These are phyloP conservation scores for Drosophila nikananu DNA, from an alignment of 1,140 invertebrate genomes.

Conservation along the genomic window DNA sequence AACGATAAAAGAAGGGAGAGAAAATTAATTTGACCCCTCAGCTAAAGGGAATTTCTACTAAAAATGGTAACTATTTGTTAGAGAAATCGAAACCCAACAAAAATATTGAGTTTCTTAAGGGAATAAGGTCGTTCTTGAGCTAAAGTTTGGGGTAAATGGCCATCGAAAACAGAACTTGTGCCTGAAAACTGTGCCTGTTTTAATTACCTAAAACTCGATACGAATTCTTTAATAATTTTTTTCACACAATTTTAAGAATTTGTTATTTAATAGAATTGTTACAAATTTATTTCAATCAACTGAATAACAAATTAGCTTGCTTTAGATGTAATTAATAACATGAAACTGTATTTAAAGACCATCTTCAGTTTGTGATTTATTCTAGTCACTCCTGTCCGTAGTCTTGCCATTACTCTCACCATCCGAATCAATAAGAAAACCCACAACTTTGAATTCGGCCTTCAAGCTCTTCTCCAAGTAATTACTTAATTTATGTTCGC, in stretches of 20 bases:
- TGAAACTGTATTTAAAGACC: background rate
- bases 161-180: background rate
- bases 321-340: background rate
- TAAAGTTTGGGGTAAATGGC: background rate
- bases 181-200: background rate
- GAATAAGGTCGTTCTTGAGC: background rate
- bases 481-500: slow-evolving; percentile 16
- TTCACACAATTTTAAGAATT: background rate
- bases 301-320: too few relatives aligned
- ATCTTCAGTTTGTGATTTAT: background rate
- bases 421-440: slow-evolving; percentile 49
- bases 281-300: too few relatives aligned
- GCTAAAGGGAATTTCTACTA: background rate
- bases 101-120: background rate
- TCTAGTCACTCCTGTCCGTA: background rate
- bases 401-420: background rate
- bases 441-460: slow-evolving; percentile 63
- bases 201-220: background rate
- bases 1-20: slow-evolving; percentile 22
- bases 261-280: background rate
- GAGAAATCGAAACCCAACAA: background rate
- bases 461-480: slow-evolving; percentile 53
- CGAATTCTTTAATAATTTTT: too few relatives aligned
- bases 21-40: slow-evolving; percentile 28
- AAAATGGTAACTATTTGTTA: slow-evolving; percentile 23